These are phyloP conservation scores for Syncerus caffer DNA, from an alignment of 2,797 vertebrate genomes.

Conservation along the genomic window DNA sequence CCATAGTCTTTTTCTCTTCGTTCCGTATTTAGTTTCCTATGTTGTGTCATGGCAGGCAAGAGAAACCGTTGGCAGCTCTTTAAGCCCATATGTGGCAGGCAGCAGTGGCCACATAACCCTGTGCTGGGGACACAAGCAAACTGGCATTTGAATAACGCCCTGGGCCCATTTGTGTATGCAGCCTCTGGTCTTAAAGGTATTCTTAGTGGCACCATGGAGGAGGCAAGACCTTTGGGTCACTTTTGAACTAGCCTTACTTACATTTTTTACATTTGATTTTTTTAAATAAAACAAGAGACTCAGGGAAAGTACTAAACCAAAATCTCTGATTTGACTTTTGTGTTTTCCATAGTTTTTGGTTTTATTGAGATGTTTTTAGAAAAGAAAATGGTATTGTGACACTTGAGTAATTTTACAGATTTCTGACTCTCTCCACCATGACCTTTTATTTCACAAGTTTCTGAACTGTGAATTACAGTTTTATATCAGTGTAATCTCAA, in stretches of 20 bases:
- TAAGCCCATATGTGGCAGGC: neutral
- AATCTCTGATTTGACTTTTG: slow-evolving; percentile 71
- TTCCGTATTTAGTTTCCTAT: neutral
- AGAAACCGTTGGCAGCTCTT: neutral
- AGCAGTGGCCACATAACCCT: neutral
- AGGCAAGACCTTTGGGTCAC: neutral
- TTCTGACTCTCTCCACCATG: slow-evolving; percentile 37
- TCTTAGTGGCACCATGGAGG: neutral
- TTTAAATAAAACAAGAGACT: slow-evolving; percentile 74
- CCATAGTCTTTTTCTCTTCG: neutral
- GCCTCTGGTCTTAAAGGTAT: slow-evolving; percentile 16
- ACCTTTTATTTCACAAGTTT: slow-evolving; percentile 65
- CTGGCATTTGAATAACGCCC: neutral
- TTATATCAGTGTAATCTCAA: slow-evolving; percentile 34
- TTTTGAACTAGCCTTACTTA: slow-evolving; percentile 58
- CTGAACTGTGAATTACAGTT: slow-evolving; percentile 5
- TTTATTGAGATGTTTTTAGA: slow-evolving; percentile 57
- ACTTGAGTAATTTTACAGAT: slow-evolving; percentile 28
- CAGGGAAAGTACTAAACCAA: slow-evolving; percentile 82
- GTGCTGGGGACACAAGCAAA: neutral
- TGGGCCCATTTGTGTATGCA: slow-evolving; percentile 5
- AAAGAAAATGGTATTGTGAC: slow-evolving; percentile 40
- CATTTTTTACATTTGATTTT: slow-evolving; percentile 59
- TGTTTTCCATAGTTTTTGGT: slow-evolving; percentile 57
- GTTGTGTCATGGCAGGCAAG: neutral